Evolutionary conservation across 1,140 invertebrate species (phyloP).

Genomic region (Diplogasteroides magnus): DNA sequence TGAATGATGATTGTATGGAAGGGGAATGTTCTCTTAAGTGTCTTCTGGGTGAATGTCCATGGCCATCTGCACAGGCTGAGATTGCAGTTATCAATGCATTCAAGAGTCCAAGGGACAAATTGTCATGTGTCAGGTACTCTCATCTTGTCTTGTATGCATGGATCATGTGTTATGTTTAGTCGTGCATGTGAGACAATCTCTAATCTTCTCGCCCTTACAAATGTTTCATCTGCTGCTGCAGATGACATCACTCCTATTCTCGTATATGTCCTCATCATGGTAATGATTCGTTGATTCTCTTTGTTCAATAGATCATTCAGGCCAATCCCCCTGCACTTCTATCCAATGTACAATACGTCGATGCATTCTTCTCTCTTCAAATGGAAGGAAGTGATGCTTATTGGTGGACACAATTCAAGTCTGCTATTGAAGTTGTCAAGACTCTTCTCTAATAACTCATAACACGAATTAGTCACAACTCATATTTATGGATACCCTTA

Average conservation of each 20-base stretch:
- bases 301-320: constrained; percentile 15
- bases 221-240: constrained; percentile 81
- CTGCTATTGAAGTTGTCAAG: constrained; percentile 93
- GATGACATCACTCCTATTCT: constrained; percentile 94
- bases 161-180: constrained; percentile 56
- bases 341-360: constrained; percentile 94
- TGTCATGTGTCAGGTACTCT: constrained; percentile 68
- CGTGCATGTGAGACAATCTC: constrained; percentile 77
- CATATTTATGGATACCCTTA: too few relatives aligned
- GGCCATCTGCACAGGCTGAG: constrained; percentile 90
- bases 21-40: constrained; percentile 53
- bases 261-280: constrained; percentile 89
- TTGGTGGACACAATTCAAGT: constrained; percentile 96
- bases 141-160: neutral
- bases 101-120: constrained; percentile 86
- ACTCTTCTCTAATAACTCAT: constrained; percentile 31
- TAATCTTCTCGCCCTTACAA: constrained; percentile 64
- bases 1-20: neutral
- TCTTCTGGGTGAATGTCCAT: constrained; percentile 84
- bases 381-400: constrained; percentile 84
- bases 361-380: constrained; percentile 77
- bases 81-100: constrained; percentile 85
- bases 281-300: neutral
- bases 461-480: too few relatives aligned
- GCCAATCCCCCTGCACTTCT: constrained; percentile 86